Percentiles rank a stretch among this genome's conserved stretches.
Conservation (phyloP, 1,140 invertebrate genomes). For the Drosophila pectinifera region DNA sequence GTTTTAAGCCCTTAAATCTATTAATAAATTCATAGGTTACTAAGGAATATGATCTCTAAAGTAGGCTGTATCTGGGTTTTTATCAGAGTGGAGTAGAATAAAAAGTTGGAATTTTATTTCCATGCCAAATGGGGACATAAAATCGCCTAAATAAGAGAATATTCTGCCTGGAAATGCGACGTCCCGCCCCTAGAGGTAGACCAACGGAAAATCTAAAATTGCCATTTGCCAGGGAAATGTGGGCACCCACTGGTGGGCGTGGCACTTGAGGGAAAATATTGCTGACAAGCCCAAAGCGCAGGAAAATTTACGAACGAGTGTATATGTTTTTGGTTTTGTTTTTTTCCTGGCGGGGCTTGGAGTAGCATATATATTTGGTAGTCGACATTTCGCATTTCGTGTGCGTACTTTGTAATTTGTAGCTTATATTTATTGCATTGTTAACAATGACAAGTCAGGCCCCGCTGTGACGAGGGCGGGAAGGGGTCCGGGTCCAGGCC, state of each 20-base stretch:
- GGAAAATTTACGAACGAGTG: constrained; percentile 32
- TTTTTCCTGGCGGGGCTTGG: background rate
- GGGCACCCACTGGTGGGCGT: constrained; percentile 18
- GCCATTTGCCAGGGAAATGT: constrained; percentile 12
- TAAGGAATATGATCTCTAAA: too few relatives aligned
- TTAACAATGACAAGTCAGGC: constrained; percentile 51
- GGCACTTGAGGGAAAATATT: constrained; percentile 25
- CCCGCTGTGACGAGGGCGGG: background rate
- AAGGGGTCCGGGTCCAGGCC: too few relatives aligned
- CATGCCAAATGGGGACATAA: constrained; percentile 13
- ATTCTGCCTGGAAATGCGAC: background rate
- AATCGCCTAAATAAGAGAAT: constrained; percentile 10
- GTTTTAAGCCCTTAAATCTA: too few relatives aligned
- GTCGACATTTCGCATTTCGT: constrained; percentile 8
- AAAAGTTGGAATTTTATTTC: background rate
- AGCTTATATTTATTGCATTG: constrained; percentile 56
- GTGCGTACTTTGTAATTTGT: constrained; percentile 41
- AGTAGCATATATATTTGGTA: constrained; percentile 16
- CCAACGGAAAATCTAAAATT: background rate
- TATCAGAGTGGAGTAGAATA: too few relatives aligned
- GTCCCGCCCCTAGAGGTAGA: constrained; percentile 4
- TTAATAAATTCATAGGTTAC: too few relatives aligned
- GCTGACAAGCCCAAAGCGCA: constrained; percentile 34
- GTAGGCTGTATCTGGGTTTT: too few relatives aligned
- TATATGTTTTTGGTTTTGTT: too few relatives aligned